Evolutionary conservation across 2,113 vertebrate species (phyloP), one percentile per base, ranked within the genome.

Genomic region (Nerophis ophidion): DNA sequence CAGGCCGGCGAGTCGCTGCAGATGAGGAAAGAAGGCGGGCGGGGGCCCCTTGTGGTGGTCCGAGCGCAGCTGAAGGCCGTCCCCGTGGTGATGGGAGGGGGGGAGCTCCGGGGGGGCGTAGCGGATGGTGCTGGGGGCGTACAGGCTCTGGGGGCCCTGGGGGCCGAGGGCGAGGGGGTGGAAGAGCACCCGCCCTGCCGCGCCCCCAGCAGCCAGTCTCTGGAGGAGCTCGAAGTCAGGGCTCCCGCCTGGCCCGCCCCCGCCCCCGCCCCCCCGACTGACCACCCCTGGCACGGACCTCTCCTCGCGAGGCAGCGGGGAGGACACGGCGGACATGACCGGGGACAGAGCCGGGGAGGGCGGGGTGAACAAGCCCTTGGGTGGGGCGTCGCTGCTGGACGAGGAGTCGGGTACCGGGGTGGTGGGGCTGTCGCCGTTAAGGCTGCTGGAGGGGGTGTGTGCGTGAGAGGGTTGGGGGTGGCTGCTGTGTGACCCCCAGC

Each of bases 31-130:
- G 84, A 95, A 82, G 68, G 91, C 72, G 12, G 87, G 79, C 50
- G 89, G 89, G 58, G 85, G 81, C 60, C 86, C 85, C 82, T 88
- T 88, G 82, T 88, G 89, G 80, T 53, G 89, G 80, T 88, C 87
- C 34, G 77, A 81, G 68, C 67, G 73, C 69, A 86, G 77, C 83
- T 86, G 70, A 74, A 84, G 71, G 78, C 86, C 84, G 63, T 89
- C 80, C 46, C 81, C 67, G 67, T 81, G 80, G 61, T 84, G 83
- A 74, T 89, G 90, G 19, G 60, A 83, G 65, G 63, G 80, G 62
- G 86, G 88, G 66, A 94, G 82, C 76, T 95, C 93, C 0, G 93
- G 86, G 0, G 93, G 93, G 50, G 92, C 93, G 0, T 95, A 95
- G 63, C 93, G 92, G 74, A 95, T 95, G 52, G 93, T 88, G 74